Percentiles rank a stretch among this genome's conserved stretches.
Conservation (phyloP, 2,113 vertebrate species). For the Cavia porcellus region DNA sequence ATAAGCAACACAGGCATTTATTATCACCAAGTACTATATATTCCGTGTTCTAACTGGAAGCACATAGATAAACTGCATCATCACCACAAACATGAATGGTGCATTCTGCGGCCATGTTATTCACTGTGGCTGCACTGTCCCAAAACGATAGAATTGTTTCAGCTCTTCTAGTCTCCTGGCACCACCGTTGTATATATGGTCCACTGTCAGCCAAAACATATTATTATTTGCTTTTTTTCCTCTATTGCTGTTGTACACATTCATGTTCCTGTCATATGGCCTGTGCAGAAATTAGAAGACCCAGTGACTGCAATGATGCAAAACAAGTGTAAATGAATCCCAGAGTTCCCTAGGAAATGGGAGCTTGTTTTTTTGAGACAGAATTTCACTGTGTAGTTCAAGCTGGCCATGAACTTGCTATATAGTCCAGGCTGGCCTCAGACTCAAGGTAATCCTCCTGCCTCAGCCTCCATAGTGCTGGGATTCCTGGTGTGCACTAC, state of each 20-base stretch:
- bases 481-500: not conserved
- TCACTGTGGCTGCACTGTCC: not conserved
- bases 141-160: not conserved
- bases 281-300: not conserved
- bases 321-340: not conserved
- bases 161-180: not conserved
- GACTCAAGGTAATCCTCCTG: not conserved
- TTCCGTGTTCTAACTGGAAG: not conserved
- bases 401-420: not conserved
- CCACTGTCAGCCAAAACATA: not conserved
- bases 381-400: not conserved
- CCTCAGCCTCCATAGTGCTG: not conserved
- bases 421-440: not conserved
- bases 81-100: not conserved
- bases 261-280: not conserved
- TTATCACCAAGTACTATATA: not conserved
- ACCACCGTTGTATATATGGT: not conserved
- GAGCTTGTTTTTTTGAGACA: not conserved
- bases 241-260: not conserved
- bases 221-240: not conserved
- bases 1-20: not conserved
- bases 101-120: too few relatives aligned
- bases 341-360: rapidly evolving
- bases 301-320: not conserved
- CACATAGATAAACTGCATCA: not conserved